Evolutionary conservation across 1,140 invertebrate genomes (phyloP).

Genomic region (Augochlora pura): DNA sequence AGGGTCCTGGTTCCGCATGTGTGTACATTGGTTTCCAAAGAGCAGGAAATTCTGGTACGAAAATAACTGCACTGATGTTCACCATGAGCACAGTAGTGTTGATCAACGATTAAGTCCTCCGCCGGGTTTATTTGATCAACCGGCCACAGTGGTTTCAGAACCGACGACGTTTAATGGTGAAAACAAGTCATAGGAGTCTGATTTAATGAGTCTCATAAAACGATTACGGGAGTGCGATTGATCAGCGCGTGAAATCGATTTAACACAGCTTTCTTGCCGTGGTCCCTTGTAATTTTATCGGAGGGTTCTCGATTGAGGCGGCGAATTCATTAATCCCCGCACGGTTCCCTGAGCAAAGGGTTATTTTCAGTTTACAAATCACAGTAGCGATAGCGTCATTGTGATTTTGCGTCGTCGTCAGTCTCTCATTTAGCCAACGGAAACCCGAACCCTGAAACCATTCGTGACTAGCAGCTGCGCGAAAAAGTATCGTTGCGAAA

Average conservation of each 20-base stretch:
- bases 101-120: background rate
- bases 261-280: no score
- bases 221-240: background rate
- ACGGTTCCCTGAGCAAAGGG: background rate
- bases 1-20: no score
- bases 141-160: background rate
- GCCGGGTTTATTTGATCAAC: constrained; percentile 3
- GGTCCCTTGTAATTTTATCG: background rate
- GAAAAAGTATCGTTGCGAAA: constrained; percentile 9
- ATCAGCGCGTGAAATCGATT: constrained; percentile 7
- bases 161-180: background rate
- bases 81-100: background rate
- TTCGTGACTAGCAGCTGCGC: background rate
- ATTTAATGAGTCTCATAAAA: constrained; percentile 28
- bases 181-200: background rate
- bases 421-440: background rate
- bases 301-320: background rate
- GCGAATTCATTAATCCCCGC: background rate
- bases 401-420: constrained; percentile 14
- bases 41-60: background rate
- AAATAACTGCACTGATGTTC: background rate
- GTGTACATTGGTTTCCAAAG: no score
- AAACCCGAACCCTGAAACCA: background rate
- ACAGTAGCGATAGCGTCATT: background rate
- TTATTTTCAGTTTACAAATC: constrained; percentile 21